These are phyloP conservation scores for Nasonovia ribisnigri DNA, from an alignment of 2,888 invertebrate genomes.

Conservation along the genomic window DNA sequence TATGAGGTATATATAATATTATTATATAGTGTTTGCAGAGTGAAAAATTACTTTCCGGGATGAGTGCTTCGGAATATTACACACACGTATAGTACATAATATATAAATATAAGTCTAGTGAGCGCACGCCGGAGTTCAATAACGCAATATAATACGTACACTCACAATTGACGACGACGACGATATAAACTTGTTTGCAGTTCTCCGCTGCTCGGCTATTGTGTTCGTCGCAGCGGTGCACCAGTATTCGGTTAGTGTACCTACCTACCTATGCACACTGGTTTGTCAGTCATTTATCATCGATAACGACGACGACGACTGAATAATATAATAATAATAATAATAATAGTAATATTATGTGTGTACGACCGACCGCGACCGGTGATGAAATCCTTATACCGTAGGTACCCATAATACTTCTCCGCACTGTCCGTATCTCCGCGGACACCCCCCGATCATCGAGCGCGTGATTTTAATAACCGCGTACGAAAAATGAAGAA, in stretches of 20 bases:
- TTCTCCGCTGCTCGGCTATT: slow-evolving; percentile 5
- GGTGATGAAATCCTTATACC: slow-evolving; percentile 12
- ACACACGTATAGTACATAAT: neutral
- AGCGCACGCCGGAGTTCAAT: neutral
- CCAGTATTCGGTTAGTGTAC: slow-evolving; percentile 8
- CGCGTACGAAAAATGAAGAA: neutral
- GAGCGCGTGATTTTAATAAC: slow-evolving; percentile 40
- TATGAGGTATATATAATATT: neutral
- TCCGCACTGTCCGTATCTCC: neutral
- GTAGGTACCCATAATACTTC: neutral
- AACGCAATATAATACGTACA: slow-evolving; percentile 4
- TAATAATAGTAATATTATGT: neutral
- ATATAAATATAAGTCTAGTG: neutral
- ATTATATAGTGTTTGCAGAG: slow-evolving; percentile 15
- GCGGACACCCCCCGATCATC: neutral
- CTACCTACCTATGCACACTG: neutral
- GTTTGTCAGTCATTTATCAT: slow-evolving; percentile 55
- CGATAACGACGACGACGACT: slow-evolving; percentile 3
- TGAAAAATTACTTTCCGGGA: slow-evolving; percentile 48
- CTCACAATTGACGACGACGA: neutral
- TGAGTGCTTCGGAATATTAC: neutral
- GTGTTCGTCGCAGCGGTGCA: neutral
- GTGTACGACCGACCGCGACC: neutral
- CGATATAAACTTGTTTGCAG: slow-evolving; percentile 47
- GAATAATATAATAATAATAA: neutral